These are phyloP conservation scores for Therioaphis trifolii DNA, from an alignment of 2,888 invertebrate species.

Conservation along the genomic window DNA sequence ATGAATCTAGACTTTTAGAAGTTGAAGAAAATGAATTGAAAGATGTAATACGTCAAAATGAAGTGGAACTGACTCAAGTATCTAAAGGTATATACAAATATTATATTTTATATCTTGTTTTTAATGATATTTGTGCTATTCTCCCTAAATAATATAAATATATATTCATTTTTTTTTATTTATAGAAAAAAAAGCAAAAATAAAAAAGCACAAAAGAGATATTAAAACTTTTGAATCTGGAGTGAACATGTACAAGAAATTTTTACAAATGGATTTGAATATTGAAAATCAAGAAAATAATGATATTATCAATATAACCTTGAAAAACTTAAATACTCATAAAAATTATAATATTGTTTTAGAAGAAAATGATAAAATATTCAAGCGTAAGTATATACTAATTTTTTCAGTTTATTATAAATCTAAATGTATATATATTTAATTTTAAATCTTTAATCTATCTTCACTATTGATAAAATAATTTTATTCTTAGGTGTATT, in stretches of 20 bases:
- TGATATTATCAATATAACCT: neutral
- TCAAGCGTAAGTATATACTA: constrained; percentile 1
- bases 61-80: neutral
- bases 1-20: constrained; percentile 7
- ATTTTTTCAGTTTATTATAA: neutral
- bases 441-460: too few relatives aligned
- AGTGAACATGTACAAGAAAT: constrained; percentile 20
- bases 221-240: constrained; percentile 34
- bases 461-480: too few relatives aligned
- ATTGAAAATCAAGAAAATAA: neutral
- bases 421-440: neutral
- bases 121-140: neutral
- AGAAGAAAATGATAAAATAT: constrained; percentile 20
- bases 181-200: constrained; percentile 26
- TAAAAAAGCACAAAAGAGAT: constrained; percentile 40
- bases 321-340: constrained; percentile 1
- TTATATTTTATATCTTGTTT: neutral
- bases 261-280: constrained; percentile 31
- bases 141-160: neutral
- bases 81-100: constrained; percentile 11
- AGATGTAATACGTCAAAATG: neutral
- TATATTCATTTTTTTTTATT: neutral
- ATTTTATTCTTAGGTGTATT: too few relatives aligned
- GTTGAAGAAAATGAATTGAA: neutral
- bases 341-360: constrained; percentile 3